Conservation (phyloP, 1,140 invertebrate species). For the Eciton burchellii region DNA sequence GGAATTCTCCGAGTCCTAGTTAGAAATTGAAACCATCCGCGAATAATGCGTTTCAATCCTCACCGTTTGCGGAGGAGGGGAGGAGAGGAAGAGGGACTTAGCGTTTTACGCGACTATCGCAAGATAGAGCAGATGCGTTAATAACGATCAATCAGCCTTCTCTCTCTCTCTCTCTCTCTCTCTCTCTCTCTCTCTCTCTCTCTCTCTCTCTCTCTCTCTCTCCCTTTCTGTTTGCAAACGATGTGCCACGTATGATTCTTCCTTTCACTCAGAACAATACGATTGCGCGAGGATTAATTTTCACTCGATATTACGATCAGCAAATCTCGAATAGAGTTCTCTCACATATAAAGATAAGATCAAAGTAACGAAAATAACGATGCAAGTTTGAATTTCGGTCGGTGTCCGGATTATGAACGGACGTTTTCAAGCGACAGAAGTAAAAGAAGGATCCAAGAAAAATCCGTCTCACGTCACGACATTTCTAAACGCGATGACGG, state of each 20-base stretch:
- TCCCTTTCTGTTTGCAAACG: neutral
- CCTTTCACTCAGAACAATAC: neutral
- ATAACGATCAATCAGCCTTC: neutral
- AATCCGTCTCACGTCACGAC: neutral
- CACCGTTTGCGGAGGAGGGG: neutral
- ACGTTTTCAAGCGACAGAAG: neutral
- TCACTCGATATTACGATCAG: neutral
- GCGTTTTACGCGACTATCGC: conserved; percentile 8
- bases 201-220: too few species aligned
- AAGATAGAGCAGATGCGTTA: neutral
- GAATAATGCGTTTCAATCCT: conserved; percentile 21
- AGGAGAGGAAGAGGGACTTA: too few species aligned
- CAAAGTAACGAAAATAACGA: neutral
- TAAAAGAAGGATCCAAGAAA: neutral
- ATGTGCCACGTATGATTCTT: neutral
- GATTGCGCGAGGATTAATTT: neutral
- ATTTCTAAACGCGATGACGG: neutral
- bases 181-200: too few species aligned
- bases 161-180: too few species aligned
- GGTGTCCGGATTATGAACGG: neutral
- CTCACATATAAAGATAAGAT: neutral
- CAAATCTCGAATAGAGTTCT: neutral
- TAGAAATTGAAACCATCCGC: conserved; percentile 17
- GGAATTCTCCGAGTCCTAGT: conserved; percentile 10
- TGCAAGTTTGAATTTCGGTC: neutral